Base-by-base conservation (phyloP, 2,113 vertebrate genomes). In the Corydoras maculifer region DNA sequence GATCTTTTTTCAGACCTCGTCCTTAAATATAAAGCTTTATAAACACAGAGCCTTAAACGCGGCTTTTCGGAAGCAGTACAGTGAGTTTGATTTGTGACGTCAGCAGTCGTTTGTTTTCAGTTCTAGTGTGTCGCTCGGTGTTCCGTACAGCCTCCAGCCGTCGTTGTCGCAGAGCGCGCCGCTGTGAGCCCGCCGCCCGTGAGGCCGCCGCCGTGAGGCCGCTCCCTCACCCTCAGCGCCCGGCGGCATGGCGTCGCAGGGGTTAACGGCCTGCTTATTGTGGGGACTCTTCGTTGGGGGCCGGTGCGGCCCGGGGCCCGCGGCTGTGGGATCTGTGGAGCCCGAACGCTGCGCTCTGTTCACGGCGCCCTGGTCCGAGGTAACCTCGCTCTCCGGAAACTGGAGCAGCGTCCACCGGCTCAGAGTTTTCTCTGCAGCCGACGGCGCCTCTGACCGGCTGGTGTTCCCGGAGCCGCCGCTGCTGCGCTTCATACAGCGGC, bases 401-500 rank as follows among this genome's bases (percentile, higher is more conserved):
- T 30, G 80, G 15, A 74, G 72, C 0, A 63, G 75, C 0, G 13
- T 78, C 54, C 70, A 89, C 62, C 83, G 74, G 43, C 77, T 92
- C 49, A 84, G 71, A 2, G 77, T 88, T 0, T 73, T 80, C 5
- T 79, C 86, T 0, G 73, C 82, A 60, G 15, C 75, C 0, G 62
- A 70, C 0, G 77, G 73, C 6, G 62, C 57, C 15, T 74, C 82
- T 0, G 77, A 50, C 0, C 82, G 82, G 13, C 43, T 48, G 3
- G 81, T 88, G 4, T 91, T 91, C 61, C 90, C 89, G 0, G 88
- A 84, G 48, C 85, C 82, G n/a, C 59, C 81, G 6, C 87, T 92
- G 0, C 89, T 90, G 70, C 82, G 68, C 57, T 90, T 89, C 18
- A 75, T 90, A 0, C 76, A 87, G 15, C 76, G 83, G 59, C 81